Percentiles rank a stretch among this genome's conserved stretches.
Conservation (phyloP, 35 echinoderm and acorn worm genomes). For the Ptychodera flava region DNA sequence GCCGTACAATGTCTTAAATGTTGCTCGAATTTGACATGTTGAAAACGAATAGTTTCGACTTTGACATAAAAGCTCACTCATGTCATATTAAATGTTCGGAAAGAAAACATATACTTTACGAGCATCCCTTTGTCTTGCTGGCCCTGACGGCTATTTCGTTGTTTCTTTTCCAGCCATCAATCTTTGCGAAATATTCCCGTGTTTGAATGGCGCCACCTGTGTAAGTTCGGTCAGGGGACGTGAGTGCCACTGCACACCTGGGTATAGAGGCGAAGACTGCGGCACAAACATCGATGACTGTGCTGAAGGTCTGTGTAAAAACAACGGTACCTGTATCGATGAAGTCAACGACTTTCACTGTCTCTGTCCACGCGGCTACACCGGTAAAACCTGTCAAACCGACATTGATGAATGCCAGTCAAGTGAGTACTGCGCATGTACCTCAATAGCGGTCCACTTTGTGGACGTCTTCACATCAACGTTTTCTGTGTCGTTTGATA, state of each 20-base stretch:
- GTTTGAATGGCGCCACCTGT: slow-evolving; percentile 5
- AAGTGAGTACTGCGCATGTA: background rate
- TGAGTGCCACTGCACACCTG: slow-evolving; percentile 34
- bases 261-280: slow-evolving; percentile 44
- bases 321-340: slow-evolving; percentile 62
- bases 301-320: slow-evolving; percentile 21
- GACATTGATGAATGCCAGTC: slow-evolving; percentile 14
- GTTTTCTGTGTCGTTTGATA: too few species aligned
- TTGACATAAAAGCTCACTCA: background rate
- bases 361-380: slow-evolving; percentile 1
- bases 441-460: too few species aligned
- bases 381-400: background rate
- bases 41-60: background rate
- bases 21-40: background rate
- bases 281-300: slow-evolving; percentile 58
- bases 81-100: background rate
- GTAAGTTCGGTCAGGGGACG: slow-evolving; percentile 28
- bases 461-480: too few species aligned
- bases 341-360: slow-evolving; percentile 28
- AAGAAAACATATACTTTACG: background rate
- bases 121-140: background rate
- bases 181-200: slow-evolving; percentile 11
- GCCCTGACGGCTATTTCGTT: too few species aligned
- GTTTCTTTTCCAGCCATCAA: background rate
- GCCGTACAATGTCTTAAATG: background rate